Percentiles rank a stretch among this genome's conserved stretches.
Evolutionary conservation across 2,888 invertebrate species (phyloP).

Genomic region (Spicauda simplicius): DNA sequence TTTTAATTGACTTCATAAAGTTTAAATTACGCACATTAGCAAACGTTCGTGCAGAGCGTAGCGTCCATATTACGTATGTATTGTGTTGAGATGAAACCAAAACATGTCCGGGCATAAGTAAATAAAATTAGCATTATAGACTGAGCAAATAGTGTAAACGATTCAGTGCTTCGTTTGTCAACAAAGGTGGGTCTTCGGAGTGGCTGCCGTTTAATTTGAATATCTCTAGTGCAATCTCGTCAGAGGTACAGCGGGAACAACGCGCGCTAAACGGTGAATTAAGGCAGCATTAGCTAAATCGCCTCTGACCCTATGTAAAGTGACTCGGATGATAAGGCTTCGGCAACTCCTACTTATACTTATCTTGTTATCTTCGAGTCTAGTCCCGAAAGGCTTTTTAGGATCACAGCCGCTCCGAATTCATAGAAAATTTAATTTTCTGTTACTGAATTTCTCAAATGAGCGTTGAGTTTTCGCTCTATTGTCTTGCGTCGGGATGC

Average conservation of each 20-base stretch:
- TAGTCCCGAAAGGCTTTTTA: constrained; percentile 71
- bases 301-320: constrained; percentile 72
- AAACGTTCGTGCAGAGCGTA: neutral
- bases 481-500: constrained; percentile 75
- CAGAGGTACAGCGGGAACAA: constrained; percentile 60
- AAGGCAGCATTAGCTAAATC: constrained; percentile 71
- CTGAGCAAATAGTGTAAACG: constrained; percentile 61
- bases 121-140: constrained; percentile 66
- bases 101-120: constrained; percentile 50
- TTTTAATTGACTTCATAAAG: neutral
- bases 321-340: constrained; percentile 68
- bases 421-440: constrained; percentile 82
- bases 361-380: constrained; percentile 68
- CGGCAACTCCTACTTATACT: constrained; percentile 66
- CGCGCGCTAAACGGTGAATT: constrained; percentile 73
- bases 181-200: constrained; percentile 55
- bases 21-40: neutral
- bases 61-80: constrained; percentile 4
- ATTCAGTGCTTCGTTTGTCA: constrained; percentile 64
- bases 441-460: constrained; percentile 76
- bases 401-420: constrained; percentile 71
- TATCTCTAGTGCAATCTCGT: constrained; percentile 71
- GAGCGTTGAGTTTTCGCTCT: constrained; percentile 67
- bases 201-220: constrained; percentile 67
- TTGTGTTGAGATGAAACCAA: constrained; percentile 25